Base-by-base conservation (phyloP, 2,888 invertebrate species). In the Dolomedes plantarius region DNA sequence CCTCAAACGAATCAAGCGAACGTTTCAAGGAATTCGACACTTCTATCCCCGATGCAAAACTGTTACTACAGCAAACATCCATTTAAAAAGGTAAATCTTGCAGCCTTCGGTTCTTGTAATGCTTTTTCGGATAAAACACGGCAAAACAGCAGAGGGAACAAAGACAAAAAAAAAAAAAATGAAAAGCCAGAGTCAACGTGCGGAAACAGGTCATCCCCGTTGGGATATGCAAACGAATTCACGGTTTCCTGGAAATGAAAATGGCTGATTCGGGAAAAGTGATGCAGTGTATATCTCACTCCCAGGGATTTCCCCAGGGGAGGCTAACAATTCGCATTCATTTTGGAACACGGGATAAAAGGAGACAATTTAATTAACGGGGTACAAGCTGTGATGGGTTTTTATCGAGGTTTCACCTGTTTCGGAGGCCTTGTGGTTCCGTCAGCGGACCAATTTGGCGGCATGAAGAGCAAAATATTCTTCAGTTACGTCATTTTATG, bases 291-390 rank as follows among this genome's bases (percentile, higher is more conserved):
- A 23, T 56, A 23, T 56, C 56, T 23, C 76, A 83, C 82, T 83
- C 72, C 36, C 31, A 27, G 16, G 46, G 50, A 83, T 83, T 83
- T 83, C 82, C 82, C 82, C 0, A 5, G 76, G 32, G 82, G 28
- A 9, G 7, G 3, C 16, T 39, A 11, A 39, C 46, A 46, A 29
- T 62, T 75, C 74, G 27, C 56, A 62, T 75, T 75, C 81, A 82
- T 82, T 82, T 75, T 50, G 31, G 23, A 6, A 64, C 56, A 1
- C 6, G 19, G 69, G 69, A 83, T 36, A 71, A 39, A 23, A 31
- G 29, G 29, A 64, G 65, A 41, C 75, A 83, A 83, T 83, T 76
- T 76, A 83, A 83, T 83, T 83, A 83, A 83, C 46, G 31, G 67
- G 27, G 56, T 5, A 19, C 0, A 16, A 7, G 0, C 41, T 46